Evolutionary conservation across 2,888 invertebrate genomes (phyloP), one percentile per base, ranked within the genome.

Genomic region (Nomada fucata): DNA sequence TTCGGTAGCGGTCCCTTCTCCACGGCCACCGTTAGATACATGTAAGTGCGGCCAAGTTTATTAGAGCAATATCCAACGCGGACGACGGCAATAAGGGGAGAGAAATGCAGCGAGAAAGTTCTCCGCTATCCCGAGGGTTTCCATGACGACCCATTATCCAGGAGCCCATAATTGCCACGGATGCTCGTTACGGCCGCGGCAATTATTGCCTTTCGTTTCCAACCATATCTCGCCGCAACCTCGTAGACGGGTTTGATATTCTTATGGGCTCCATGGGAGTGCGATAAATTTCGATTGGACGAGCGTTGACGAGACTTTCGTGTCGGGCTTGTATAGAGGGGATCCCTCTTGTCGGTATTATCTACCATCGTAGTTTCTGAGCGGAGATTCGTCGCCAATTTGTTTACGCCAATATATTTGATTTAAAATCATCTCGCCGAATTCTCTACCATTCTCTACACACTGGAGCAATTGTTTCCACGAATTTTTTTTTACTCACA

Each of bases 1-100:
- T 26, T 18, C 29, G 11, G 5, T 23, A 10, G 61, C 53, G 26
- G 67, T 26, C 68, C 61, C 57, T 72, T 67, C 64, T 53, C 53
- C 50, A n/a, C 42, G 65, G 52, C 47, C 55, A 52, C 76, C 63
- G 68, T 77, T 71, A 59, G 61, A 50, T 59, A 29, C 69, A 44
- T 69, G 61, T 82, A 78, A 86, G 85, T 71, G 88, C 84, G 82
- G 86, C 83, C 74, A 85, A 85, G 86, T 90, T 90, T 90, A 90
- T 90, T 90, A 89, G 88, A 86, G 86, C 85, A 84, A 85, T 88
- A 86, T 86, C 85, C 86, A 86, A 84, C 83, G 65, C 83, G 76
- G 73, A 59, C 73, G 71, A 47, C 68, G 71, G 70, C 61, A 63
- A 60, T 75, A 75, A 50, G 76, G 79, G 83, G 61, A 65, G 57